These are phyloP conservation scores for Bombus vancouverensis DNA, from an alignment of 1,140 invertebrate genomes.

Conservation along the genomic window DNA sequence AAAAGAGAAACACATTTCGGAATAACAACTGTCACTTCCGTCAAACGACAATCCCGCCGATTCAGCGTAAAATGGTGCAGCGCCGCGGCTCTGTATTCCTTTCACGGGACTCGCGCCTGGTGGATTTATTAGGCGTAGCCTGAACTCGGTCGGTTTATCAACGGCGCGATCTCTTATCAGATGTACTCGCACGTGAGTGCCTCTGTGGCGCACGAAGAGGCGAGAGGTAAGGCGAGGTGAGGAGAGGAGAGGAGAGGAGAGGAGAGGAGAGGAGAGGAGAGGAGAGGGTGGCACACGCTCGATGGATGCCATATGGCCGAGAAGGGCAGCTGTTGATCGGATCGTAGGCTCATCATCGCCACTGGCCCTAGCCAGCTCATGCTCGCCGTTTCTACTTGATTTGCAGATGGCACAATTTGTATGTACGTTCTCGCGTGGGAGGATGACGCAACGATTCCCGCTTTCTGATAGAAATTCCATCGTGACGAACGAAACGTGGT, in stretches of 20 bases:
- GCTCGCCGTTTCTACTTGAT: constrained; percentile 68
- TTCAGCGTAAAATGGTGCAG: constrained; percentile 17
- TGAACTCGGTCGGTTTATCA: constrained; percentile 60
- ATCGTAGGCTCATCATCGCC: constrained; percentile 70
- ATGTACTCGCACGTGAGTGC: constrained; percentile 55
- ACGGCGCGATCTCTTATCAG: constrained; percentile 72
- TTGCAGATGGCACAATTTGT: constrained; percentile 66
- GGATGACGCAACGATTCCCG: constrained; percentile 41
- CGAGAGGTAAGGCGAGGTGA: not conserved
- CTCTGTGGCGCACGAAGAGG: not conserved
- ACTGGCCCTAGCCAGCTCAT: constrained; percentile 60
- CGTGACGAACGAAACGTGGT: constrained; percentile 2
- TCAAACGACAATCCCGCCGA: not conserved
- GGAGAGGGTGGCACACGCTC: constrained; percentile 37
- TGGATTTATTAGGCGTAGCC: constrained; percentile 43
- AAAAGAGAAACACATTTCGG: not conserved
- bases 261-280: not conserved
- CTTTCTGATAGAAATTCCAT: constrained; percentile 21
- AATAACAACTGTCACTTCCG: constrained; percentile 39
- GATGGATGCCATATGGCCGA: constrained; percentile 71
- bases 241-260: not conserved
- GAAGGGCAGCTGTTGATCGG: constrained; percentile 72
- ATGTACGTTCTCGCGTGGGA: constrained; percentile 20
- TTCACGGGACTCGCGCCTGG: constrained; percentile 1
- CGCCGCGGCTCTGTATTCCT: not conserved